Evolutionary conservation across 2,888 invertebrate species (phyloP).

Genomic region (Ectobius pallidus): DNA sequence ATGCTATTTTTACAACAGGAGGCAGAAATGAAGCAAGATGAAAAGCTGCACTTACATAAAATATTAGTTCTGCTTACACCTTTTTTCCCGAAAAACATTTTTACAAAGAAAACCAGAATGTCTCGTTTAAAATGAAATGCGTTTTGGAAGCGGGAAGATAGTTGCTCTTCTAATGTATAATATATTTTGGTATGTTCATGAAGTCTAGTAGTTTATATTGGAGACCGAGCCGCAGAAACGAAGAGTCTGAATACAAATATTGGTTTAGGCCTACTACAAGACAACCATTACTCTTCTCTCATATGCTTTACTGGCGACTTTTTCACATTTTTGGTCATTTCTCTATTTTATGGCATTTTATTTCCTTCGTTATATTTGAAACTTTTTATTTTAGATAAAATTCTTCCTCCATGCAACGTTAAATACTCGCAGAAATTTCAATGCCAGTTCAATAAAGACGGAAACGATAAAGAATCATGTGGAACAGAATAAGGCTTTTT

Average conservation of each 20-base stretch:
- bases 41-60: neutral
- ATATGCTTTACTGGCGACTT: neutral
- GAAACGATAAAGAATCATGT: too few relatives aligned
- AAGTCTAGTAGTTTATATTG: neutral
- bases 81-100: neutral
- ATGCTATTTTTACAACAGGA: neutral
- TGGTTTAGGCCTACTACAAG: neutral
- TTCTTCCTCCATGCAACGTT: too few relatives aligned
- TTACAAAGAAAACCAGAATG: neutral
- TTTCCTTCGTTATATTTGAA: too few relatives aligned
- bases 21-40: neutral
- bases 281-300: neutral
- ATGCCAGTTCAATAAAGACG: too few relatives aligned
- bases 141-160: neutral
- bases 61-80: neutral
- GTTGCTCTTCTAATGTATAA: constrained; percentile 2
- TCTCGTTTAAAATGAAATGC: neutral
- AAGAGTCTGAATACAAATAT: neutral
- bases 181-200: constrained; percentile 8
- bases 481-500: too few relatives aligned
- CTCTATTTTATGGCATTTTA: too few relatives aligned
- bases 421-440: too few relatives aligned
- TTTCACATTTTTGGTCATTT: too few relatives aligned
- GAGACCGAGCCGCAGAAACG: neutral
- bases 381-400: too few relatives aligned